phyloP scores from a whole-genome alignment of 2,113 vertebrate species.

The Alces alces region DNA sequence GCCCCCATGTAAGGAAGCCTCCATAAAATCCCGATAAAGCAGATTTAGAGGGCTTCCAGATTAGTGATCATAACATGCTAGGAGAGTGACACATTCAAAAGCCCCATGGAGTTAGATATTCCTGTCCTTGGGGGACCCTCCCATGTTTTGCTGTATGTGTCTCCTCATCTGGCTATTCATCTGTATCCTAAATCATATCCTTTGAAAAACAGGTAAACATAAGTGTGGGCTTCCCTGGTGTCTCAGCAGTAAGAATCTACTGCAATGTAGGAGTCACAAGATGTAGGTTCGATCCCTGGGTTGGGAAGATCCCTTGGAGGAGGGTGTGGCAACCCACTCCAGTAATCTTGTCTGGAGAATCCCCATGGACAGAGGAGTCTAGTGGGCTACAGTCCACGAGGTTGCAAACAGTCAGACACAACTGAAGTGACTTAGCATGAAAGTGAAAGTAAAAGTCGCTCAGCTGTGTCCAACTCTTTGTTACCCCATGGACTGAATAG shows the following conservation, averaged over 20 bases:
- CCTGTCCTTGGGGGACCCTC: not conserved
- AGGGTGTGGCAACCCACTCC: not conserved
- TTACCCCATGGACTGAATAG: not conserved
- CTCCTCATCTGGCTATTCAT: not conserved
- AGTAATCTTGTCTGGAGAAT: not conserved
- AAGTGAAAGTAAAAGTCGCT: not conserved
- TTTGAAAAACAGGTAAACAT: not conserved
- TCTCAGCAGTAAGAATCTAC: not conserved
- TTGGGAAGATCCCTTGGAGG: not conserved
- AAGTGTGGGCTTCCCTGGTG: not conserved
- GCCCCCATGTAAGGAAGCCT: not conserved
- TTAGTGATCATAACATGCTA: not conserved
- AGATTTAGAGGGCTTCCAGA: not conserved
- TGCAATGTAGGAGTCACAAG: not conserved
- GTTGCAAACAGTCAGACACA: fast-evolving
- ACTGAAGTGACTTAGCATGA: not conserved
- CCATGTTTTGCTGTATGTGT: not conserved
- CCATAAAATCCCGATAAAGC: not conserved
- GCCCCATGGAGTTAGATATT: not conserved
- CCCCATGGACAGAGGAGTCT: not conserved
- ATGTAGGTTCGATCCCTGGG: not conserved
- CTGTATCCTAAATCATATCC: not conserved
- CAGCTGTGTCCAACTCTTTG: fast-evolving
- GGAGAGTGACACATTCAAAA: not conserved
- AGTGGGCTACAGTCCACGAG: not conserved